phyloP scores from a whole-genome alignment of 1,140 invertebrate genomes.

The Pogonomyrmex californicus region DNA sequence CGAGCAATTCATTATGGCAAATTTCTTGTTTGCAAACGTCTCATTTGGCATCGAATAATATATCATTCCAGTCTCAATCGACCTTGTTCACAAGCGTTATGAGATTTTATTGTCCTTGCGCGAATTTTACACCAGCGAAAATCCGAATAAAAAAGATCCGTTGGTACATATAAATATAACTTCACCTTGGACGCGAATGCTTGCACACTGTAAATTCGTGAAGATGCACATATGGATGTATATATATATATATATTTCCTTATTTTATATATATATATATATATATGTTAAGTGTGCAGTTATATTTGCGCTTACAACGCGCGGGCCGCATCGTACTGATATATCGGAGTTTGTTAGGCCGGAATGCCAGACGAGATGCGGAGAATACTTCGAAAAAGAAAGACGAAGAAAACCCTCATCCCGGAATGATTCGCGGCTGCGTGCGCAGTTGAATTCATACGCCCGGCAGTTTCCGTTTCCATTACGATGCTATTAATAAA shows the following conservation, averaged over 20 bases:
- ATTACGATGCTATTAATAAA: constrained; percentile 58
- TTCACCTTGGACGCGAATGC: neutral
- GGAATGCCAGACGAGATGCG: neutral
- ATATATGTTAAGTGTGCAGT: neutral
- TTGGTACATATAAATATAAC: neutral
- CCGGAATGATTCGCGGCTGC: constrained; percentile 49
- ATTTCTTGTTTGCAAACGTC: constrained; percentile 24
- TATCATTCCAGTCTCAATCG: neutral
- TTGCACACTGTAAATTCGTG: neutral
- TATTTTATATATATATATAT: neutral
- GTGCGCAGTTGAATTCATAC: constrained; percentile 30
- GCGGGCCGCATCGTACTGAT: neutral
- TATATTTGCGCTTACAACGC: constrained; percentile 21
- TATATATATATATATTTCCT: neutral
- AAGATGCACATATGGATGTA: neutral
- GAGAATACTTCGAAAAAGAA: constrained; percentile 14
- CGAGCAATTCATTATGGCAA: constrained; percentile 24
- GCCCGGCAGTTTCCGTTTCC: neutral
- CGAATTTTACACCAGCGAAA: constrained; percentile 23
- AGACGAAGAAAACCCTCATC: neutral
- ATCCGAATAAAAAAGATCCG: constrained; percentile 10
- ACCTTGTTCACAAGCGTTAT: neutral
- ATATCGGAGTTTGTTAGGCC: constrained; percentile 30
- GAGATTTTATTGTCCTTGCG: constrained; percentile 21
- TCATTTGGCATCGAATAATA: constrained; percentile 4